These are phyloP conservation scores for Glareola pratincola DNA, from an alignment of 2,113 vertebrate species.

Conservation along the genomic window DNA sequence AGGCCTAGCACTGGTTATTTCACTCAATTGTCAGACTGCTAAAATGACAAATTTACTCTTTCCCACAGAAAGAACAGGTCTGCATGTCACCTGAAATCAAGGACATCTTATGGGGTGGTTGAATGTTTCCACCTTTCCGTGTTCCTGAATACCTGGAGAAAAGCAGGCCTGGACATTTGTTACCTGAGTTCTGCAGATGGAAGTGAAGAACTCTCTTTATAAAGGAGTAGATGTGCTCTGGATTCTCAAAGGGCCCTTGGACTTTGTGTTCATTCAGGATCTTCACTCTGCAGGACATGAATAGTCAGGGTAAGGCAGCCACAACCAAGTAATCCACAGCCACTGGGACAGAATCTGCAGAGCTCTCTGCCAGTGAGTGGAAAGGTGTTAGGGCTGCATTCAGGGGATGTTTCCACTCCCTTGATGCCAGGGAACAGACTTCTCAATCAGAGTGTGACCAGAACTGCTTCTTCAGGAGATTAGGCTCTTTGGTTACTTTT, in stretches of 20 bases:
- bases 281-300: background rate
- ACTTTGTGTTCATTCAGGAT: background rate
- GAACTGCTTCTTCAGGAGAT: background rate
- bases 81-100: background rate
- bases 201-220: constrained; percentile 1
- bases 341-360: background rate
- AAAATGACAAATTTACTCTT: background rate
- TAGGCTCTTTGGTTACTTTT: background rate
- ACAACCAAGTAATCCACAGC: background rate
- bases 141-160: background rate
- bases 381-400: background rate
- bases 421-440: background rate
- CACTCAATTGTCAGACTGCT: background rate
- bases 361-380: background rate
- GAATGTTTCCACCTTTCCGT: background rate
- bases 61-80: background rate
- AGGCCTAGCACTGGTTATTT: background rate
- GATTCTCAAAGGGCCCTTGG: background rate
- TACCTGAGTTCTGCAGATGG: constrained; percentile 10
- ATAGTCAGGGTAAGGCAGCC: background rate
- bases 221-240: background rate
- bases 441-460: background rate
- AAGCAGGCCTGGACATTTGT: background rate
- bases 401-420: background rate
- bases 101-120: background rate